Evolutionary conservation across 2,888 invertebrate species (phyloP).

Genomic region (Homarus gammarus): DNA sequence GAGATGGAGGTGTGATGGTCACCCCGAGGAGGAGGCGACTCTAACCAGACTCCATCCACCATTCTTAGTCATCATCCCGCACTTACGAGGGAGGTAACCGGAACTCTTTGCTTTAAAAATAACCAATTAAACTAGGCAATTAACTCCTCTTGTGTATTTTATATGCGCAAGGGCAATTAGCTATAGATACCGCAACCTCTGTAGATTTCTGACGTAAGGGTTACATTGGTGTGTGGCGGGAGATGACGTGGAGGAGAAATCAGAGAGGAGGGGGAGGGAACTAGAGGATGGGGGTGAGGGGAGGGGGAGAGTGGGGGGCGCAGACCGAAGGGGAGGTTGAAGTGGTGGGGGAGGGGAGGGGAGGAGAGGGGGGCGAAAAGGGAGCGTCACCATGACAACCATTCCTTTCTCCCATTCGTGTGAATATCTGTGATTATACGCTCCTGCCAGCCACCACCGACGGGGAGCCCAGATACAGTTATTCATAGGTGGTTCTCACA

Average conservation of each 20-base stretch:
- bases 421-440: background rate
- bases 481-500: background rate
- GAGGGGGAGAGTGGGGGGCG: background rate
- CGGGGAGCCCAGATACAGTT: background rate
- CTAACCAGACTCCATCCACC: too few species aligned
- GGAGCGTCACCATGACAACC: background rate
- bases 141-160: background rate
- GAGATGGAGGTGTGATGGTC: too few species aligned
- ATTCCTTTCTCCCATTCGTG: background rate
- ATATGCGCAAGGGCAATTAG: background rate
- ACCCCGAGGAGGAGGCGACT: too few species aligned
- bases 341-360: background rate
- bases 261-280: background rate
- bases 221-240: background rate
- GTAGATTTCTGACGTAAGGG: background rate
- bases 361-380: background rate
- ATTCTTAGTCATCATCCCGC: too few species aligned
- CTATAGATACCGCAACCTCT: background rate
- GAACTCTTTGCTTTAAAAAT: background rate
- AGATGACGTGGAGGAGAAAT: background rate
- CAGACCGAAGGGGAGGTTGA: background rate
- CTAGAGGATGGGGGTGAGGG: background rate
- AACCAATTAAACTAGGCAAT: constrained; percentile 2
- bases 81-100: background rate
- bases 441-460: background rate